Base-by-base conservation (phyloP, 2,113 vertebrate genomes). In the Tor tambroides region DNA sequence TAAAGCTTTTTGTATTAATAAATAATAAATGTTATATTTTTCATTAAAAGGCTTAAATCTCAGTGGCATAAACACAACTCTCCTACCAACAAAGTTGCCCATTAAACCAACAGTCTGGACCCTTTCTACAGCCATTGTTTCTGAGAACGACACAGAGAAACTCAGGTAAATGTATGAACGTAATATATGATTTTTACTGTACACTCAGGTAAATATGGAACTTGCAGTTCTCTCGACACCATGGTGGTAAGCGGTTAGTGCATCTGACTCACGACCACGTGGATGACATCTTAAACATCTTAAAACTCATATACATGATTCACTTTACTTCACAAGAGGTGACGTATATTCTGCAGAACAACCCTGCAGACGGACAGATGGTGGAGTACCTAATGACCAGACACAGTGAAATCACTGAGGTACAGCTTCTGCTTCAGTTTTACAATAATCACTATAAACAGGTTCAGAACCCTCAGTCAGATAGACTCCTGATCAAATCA, bases 361-460 rank as follows among this genome's bases (percentile, higher is more conserved):
- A 99, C 84, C 97, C 97, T 0, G 98, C 97, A 0, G 97, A 98
- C 0, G 97, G 98, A 10, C 97, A 98, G 92, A 98, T 96, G 0
- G 96, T 99, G 15, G 97, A 98, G 93, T 97, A 99, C 85, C 93
- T 99, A 65, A 97, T 98, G 91, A 96, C 97, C 0, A 95, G 96
- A 1, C 97, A 99, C 84, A 98, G 96, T 92, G 97, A 98, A 94
- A 96, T 99, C 63, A 93, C 93, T 3, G 88, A 92, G 89, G 89
- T 92, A 78, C 26, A 30, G 1, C 56, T 81, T 9, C 75, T 21
- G 41, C 43, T 63, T 3, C 75, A 12, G 54, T 49, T 38, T 85
- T 32, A 59, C 28, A 69, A 15, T 6, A 19, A 69, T 35, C 28
- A 19, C 30, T 71, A 9, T 21, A 21, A 71, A 71, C 17, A 21